These are phyloP conservation scores for Scylla paramamosain DNA, from an alignment of 1,140 invertebrate genomes.

Conservation along the genomic window DNA sequence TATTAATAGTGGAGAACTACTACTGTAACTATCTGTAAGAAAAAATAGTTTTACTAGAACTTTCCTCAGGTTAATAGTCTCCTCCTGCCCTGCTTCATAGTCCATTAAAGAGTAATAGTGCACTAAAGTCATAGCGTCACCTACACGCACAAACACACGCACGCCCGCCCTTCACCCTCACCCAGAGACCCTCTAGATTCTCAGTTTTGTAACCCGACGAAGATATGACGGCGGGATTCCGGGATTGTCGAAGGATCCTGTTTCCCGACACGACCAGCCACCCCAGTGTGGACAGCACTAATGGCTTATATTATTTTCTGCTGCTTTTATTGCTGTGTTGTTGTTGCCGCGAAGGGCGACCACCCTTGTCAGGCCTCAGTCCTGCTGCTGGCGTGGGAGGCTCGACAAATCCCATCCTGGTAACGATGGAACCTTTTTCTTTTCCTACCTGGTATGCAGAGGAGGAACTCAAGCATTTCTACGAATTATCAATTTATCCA, in stretches of 20 bases:
- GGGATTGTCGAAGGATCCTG: slow-evolving; percentile 15
- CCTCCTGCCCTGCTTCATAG: too few relatives aligned
- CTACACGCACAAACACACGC: neutral
- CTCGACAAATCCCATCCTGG: neutral
- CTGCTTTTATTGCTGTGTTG: slow-evolving; percentile 50
- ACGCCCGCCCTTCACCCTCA: neutral
- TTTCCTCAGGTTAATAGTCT: too few relatives aligned
- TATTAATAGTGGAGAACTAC: too few relatives aligned
- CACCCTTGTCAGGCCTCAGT: neutral
- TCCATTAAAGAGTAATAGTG: too few relatives aligned
- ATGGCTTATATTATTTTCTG: slow-evolving; percentile 61
- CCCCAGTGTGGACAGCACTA: neutral
- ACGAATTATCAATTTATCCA: too few relatives aligned
- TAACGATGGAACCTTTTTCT: slow-evolving; percentile 3
- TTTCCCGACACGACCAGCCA: slow-evolving; percentile 31
- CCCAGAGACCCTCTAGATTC: neutral
- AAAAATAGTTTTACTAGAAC: too few relatives aligned
- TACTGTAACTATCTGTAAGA: too few relatives aligned
- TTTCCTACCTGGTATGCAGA: neutral
- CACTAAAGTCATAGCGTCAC: too few relatives aligned
- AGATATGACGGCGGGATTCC: neutral
- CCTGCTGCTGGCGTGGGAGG: neutral
- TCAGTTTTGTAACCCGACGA: neutral
- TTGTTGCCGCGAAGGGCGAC: neutral
- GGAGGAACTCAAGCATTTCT: neutral